phyloP scores from a whole-genome alignment of 2,888 invertebrate genomes.

The Caenorhabditis japonica region DNA sequence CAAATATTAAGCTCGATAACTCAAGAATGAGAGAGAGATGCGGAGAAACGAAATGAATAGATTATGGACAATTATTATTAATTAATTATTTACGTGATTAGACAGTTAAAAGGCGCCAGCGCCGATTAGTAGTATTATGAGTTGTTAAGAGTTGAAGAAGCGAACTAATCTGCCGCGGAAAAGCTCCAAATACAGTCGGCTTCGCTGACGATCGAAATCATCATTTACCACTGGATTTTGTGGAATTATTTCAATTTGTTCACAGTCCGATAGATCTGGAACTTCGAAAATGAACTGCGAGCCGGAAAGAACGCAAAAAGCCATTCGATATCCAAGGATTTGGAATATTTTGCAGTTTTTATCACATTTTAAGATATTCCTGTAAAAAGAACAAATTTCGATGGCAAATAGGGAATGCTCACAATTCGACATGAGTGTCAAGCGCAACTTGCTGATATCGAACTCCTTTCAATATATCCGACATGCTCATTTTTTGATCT shows the following conservation, averaged over 20 bases:
- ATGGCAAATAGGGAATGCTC: conserved; percentile 3
- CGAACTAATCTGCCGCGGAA: too few relatives aligned
- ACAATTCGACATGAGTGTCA: conserved; percentile 21
- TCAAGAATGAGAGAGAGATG: too few relatives aligned
- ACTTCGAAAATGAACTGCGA: conserved; percentile 29
- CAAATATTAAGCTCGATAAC: too few relatives aligned
- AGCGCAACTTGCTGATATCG: conserved; percentile 8
- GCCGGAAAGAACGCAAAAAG: conserved; percentile 10
- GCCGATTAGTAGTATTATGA: too few relatives aligned
- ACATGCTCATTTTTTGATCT: conserved; percentile 7
- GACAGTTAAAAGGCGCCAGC: too few relatives aligned
- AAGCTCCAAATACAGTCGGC: conserved; percentile 22
- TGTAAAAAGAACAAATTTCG: too few relatives aligned
- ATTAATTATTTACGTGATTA: too few relatives aligned
- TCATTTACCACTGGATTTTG: conserved; percentile 1
- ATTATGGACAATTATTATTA: too few relatives aligned
- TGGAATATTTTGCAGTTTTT: conserved; percentile 24
- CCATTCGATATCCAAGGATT: conserved; percentile 17
- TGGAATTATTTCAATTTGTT: background rate
- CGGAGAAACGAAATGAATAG: too few relatives aligned
- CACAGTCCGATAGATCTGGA: background rate
- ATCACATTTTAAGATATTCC: too few relatives aligned
- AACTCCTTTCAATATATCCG: conserved; percentile 9
- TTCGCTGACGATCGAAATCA: conserved; percentile 20
- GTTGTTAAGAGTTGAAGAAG: too few relatives aligned